Evolutionary conservation across 2,888 invertebrate genomes (phyloP), one percentile per base, ranked within the genome.

Genomic region (Hymenopus coronatus): DNA sequence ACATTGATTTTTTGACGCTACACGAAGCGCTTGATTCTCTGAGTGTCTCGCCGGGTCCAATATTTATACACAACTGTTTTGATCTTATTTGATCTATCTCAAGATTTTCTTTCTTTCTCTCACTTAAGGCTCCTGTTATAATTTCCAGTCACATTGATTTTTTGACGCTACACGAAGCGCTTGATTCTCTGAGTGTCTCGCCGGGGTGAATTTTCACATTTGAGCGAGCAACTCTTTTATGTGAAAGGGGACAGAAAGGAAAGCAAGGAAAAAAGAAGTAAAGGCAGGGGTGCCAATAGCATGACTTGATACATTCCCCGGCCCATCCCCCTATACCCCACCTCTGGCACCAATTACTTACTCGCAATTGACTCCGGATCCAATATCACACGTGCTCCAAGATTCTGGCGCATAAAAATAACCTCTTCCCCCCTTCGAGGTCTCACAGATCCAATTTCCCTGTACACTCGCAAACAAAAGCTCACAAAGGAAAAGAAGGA

Each of bases 361-460:
- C 88, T 82, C 85, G 82, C 88, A 88, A 88, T 88, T 85, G 84
- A 88, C 88, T 82, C 88, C 30, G 88, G 88, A 85, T 88, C 85
- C 88, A 88, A 88, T 88, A 88, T 85, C 81, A 40, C 85, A 84
- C 85, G 82, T 85, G 85, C 25, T 33, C 28, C 85, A 25, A 84
- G 84, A 70, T 70, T 70, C 54, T 70, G 54, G 54, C 54, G 20
- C 20, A 70, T 70, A 70, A 70, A 70, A 70, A 70, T 70, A 70
- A 70, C 54, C 40, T 40, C 40, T 40, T 40, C 40, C 54, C 54
- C 54, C 25, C 54, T 70, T 70, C 54, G 54, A 70, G 54, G 54
- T 70, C 54, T 70, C 54, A 4, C 54, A 70, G 54, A 70, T 70
- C 54, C 54, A 70, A 70, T 70, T 70, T 70, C 54, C 20, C 20